Base-by-base conservation (phyloP, 2,888 invertebrate species). In the Cantharis rustica region DNA sequence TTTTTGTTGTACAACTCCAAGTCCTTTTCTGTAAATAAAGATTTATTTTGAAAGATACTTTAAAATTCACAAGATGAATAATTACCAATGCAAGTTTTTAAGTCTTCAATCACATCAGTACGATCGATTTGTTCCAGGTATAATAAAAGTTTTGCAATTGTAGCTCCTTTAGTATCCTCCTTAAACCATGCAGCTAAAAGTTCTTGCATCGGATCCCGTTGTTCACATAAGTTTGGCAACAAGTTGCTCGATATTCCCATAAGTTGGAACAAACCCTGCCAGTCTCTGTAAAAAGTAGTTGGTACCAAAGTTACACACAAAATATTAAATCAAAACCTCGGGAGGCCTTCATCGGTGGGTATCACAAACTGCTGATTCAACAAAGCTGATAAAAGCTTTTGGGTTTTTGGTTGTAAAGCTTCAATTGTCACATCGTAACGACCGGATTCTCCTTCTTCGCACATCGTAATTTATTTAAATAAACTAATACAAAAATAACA, bases 41-140 rank as follows among this genome's bases (percentile, higher is more conserved):
- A 20, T 20, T n/a, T 2, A n/a, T 66, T n/a, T 20, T 20, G 10
- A 13, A 20, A 10, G 10, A 66, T 10, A 2, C 4, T 1, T 17
- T 17, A 13, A 20, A 10, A 15, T 31, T 1, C 0, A 26, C 26
- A 17, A 23, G 47, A 10, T 47, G 9, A 7, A 2, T 3, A 77
- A 64, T 76, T 85, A 93, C 93, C 89, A 82, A 93, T 86, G 75
- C 90, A 85, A 78, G 89, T 86, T 73, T 86, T 84, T 9, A 91
- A 88, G 83, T 96, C 96, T 83, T 95, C 94, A 47, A 92, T 88
- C 20, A 95, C 90, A 88, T 96, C 96, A 90, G 91, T 94, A 82
- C 96, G 90, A 84, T 95, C 95, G 72, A 96, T 89, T 72, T 89
- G 87, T 81, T 91, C 91, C n/a, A 96, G 87, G 83, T 90, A 90